These are phyloP conservation scores for Drosophila maculinotata DNA, from an alignment of 2,888 invertebrate genomes.

Conservation along the genomic window DNA sequence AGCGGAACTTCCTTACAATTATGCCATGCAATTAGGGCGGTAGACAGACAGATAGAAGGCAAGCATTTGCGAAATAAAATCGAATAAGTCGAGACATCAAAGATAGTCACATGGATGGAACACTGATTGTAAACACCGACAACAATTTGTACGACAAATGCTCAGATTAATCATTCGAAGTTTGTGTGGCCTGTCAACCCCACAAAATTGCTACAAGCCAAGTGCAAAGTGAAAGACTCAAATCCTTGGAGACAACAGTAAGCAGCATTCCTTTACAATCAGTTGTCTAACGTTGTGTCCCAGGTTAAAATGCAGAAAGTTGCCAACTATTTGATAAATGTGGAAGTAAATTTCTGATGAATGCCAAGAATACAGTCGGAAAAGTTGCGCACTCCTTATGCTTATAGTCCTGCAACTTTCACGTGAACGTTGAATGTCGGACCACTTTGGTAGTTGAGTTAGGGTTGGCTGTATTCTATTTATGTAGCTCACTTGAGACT, in stretches of 20 bases:
- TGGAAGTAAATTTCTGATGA: conserved; percentile 26
- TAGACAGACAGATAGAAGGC: conserved; percentile 15
- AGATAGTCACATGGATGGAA: conserved; percentile 28
- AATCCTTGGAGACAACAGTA: conserved; percentile 27
- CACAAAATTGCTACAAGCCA: conserved; percentile 30
- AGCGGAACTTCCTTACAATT: no score
- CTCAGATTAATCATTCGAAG: conserved; percentile 61
- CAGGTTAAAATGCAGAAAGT: conserved; percentile 18
- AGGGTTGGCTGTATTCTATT: background rate
- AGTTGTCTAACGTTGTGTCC: conserved; percentile 9
- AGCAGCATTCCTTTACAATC: conserved; percentile 29
- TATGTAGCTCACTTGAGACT: conserved; percentile 1
- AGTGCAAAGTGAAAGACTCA: conserved; percentile 14
- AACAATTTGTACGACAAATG: conserved; percentile 61
- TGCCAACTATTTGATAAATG: conserved; percentile 62
- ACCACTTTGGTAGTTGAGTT: background rate
- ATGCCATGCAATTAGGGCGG: conserved; percentile 9
- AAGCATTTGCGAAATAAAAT: conserved; percentile 4
- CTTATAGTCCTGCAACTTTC: background rate
- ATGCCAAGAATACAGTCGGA: conserved; percentile 1
- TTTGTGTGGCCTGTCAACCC: conserved; percentile 49
- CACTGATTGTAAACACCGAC: conserved; percentile 28
- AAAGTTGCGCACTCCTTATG: conserved; percentile 5
- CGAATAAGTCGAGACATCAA: conserved; percentile 43
- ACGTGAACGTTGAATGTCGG: no score